These are phyloP conservation scores for Polypedilum pembai DNA, from an alignment of 1,140 invertebrate genomes.

Conservation along the genomic window DNA sequence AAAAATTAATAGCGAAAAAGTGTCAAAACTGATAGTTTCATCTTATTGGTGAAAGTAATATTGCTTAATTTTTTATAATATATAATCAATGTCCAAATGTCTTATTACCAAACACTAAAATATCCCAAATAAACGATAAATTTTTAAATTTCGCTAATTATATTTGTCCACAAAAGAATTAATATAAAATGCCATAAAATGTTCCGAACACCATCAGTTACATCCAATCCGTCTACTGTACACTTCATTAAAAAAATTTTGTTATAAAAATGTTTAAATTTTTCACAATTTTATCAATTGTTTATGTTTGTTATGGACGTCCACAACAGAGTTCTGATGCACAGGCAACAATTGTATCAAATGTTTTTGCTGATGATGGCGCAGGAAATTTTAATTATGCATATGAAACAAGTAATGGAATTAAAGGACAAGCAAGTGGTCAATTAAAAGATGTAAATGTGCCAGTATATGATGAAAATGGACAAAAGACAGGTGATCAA, in stretches of 20 bases:
- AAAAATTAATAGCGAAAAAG: too few relatives aligned
- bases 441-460: not conserved
- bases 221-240: not conserved
- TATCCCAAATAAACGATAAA: too few relatives aligned
- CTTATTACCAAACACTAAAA: too few relatives aligned
- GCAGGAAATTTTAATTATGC: not conserved
- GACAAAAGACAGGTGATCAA: not conserved
- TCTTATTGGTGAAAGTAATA: too few relatives aligned
- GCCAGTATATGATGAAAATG: not conserved
- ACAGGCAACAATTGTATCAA: not conserved
- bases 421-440: not conserved
- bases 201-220: not conserved
- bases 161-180: not conserved
- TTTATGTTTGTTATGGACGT: not conserved
- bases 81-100: too few relatives aligned
- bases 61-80: too few relatives aligned
- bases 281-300: not conserved
- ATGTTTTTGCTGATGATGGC: not conserved
- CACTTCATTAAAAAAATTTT: too few relatives aligned
- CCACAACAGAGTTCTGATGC: not conserved
- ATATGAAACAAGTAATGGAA: not conserved
- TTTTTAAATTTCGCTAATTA: too few relatives aligned
- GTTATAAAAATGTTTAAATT: not conserved
- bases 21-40: too few relatives aligned
- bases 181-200: not conserved